These are phyloP conservation scores for Catamblyrhynchus diadema DNA, from an alignment of 2,797 vertebrate species.

Conservation along the genomic window DNA sequence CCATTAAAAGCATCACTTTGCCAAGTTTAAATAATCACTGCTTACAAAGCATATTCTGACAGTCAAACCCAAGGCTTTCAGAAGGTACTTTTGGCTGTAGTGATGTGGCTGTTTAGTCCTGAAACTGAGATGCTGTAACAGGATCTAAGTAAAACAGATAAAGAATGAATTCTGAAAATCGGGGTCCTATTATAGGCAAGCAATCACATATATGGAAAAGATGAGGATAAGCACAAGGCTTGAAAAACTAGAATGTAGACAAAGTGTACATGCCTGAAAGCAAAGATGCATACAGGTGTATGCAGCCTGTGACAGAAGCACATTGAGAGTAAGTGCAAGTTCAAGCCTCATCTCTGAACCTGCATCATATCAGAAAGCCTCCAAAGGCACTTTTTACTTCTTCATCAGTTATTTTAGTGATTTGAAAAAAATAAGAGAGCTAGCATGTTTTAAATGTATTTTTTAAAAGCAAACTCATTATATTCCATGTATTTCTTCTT, in stretches of 20 bases:
- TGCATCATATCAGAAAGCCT: background rate
- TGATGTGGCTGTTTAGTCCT: background rate
- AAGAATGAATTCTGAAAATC: background rate
- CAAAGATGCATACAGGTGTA: background rate
- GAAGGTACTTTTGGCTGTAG: background rate
- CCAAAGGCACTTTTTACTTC: background rate
- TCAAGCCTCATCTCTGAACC: background rate
- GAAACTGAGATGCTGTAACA: background rate
- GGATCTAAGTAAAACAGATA: background rate
- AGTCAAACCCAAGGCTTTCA: background rate
- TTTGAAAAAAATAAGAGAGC: background rate
- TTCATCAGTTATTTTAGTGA: background rate
- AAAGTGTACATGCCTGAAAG: background rate
- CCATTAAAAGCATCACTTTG: background rate
- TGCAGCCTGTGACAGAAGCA: background rate
- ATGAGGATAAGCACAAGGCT: background rate
- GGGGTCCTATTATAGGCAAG: background rate
- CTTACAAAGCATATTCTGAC: background rate
- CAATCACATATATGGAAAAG: background rate
- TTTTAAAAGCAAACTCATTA: background rate
- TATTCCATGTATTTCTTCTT: background rate
- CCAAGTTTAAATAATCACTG: background rate
- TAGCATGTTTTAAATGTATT: background rate
- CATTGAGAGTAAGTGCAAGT: background rate
- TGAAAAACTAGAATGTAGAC: background rate